These are phyloP conservation scores for Ormia ochracea DNA, from an alignment of 2,888 invertebrate species.

Conservation along the genomic window DNA sequence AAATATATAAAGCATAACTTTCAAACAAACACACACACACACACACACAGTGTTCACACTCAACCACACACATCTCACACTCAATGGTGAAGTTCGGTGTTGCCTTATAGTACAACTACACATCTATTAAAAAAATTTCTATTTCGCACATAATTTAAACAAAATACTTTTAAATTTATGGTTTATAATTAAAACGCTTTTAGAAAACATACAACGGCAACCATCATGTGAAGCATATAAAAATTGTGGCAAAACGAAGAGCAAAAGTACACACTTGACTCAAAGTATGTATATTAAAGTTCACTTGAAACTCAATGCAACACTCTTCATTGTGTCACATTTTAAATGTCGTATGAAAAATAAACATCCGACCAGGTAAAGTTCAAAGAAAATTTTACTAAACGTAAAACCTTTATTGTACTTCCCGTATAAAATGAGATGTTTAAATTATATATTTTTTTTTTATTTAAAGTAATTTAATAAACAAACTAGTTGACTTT, in stretches of 20 bases:
- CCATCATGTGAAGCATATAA: constrained; percentile 41
- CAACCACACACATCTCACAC: not conserved
- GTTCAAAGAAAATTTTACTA: too few relatives aligned
- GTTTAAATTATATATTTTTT: too few relatives aligned
- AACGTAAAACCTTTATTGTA: too few relatives aligned
- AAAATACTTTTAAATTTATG: constrained; percentile 57
- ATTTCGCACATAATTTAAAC: constrained; percentile 64
- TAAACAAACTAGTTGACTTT: too few relatives aligned
- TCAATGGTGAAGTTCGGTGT: too few relatives aligned
- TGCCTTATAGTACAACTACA: not conserved
- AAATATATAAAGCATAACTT: too few relatives aligned
- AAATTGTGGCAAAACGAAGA: constrained; percentile 33
- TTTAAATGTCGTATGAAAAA: too few relatives aligned
- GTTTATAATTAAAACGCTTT: constrained; percentile 44
- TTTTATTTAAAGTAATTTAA: too few relatives aligned
- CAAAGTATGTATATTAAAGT: not conserved
- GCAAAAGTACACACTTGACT: not conserved
- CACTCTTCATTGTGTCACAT: not conserved
- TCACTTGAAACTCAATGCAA: not conserved
- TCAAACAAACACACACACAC: not conserved
- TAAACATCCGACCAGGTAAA: too few relatives aligned
- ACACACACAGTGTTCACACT: not conserved
- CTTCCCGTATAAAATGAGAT: too few relatives aligned
- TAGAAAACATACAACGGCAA: constrained; percentile 25
- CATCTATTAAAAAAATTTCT: constrained; percentile 53